Evolutionary conservation across 2,888 invertebrate genomes (phyloP), one percentile per base, ranked within the genome.

Genomic region (Plusia festucae): DNA sequence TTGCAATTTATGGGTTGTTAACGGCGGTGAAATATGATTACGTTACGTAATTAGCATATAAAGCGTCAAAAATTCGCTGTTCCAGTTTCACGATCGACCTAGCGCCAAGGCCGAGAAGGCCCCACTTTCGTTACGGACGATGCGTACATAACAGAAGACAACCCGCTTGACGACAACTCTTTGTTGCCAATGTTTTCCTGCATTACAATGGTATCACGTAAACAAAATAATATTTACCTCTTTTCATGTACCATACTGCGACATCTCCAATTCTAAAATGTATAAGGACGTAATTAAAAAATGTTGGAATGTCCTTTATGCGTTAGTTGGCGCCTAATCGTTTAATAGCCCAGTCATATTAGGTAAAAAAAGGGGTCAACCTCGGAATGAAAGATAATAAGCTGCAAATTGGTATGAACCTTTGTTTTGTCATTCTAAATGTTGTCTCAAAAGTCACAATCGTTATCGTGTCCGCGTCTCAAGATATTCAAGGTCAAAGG

Each of bases 81-180:
- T 85, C 85, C 78, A 87, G 79, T 78, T 79, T 75, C 67, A 70
- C 70, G 64, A 74, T 77, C 80, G 76, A 74, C 74, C 77, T 79
- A 76, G 65, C 71, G 67, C 77, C 89, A 90, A 90, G 89, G 91
- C 86, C 87, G 84, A 75, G 74, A 81, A 83, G 87, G 86, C 88
- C 84, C 83, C 85, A 76, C 84, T 88, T 89, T 90, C 85, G 86
- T 85, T 85, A 86, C 84, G 84, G 80, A 64, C 76, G 57, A 67
- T 81, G 81, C 77, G 77, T 70, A 73, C 65, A 75, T 74, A 81
- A 76, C 82, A 78, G 78, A 82, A 80, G 68, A 54, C 30, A 58
- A 57, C 63, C 53, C 44, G 56, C 55, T 62, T 69, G 67, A 74
- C 70, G 49, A 78, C 67, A 68, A 74, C 34, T 61, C 69, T 63